Percentiles rank a stretch among this genome's conserved stretches.
phyloP scores from a whole-genome alignment of 2,888 invertebrate genomes.

The Lepidocyrtoides sp. region DNA sequence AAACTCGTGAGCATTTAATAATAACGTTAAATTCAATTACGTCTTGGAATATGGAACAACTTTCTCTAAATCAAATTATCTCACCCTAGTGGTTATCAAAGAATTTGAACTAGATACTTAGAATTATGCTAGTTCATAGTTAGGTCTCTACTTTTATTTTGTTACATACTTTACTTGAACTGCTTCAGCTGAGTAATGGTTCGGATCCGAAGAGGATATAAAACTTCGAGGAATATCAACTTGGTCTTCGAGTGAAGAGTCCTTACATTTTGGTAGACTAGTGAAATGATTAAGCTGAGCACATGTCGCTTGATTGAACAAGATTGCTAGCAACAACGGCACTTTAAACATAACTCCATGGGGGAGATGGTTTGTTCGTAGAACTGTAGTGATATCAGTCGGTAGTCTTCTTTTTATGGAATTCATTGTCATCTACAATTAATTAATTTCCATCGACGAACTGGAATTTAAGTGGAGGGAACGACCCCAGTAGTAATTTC shows the following conservation, averaged over 20 bases:
- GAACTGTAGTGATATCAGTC: too few species aligned
- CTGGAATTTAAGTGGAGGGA: too few species aligned
- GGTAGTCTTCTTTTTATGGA: neutral
- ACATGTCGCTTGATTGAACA: constrained; percentile 2
- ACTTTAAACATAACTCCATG: neutral
- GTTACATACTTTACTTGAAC: constrained; percentile 51
- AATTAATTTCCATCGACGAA: neutral
- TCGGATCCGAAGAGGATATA: constrained; percentile 41
- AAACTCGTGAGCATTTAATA: constrained; percentile 19
- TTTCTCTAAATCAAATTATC: neutral
- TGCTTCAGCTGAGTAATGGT: neutral
- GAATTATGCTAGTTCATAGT: too few species aligned
- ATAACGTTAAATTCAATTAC: constrained; percentile 37
- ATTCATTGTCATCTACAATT: neutral
- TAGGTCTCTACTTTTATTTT: too few species aligned
- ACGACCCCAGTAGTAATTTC: too few species aligned
- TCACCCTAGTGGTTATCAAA: neutral
- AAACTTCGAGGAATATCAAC: constrained; percentile 36
- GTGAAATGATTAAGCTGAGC: constrained; percentile 4
- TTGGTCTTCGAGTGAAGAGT: neutral
- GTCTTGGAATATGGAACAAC: neutral
- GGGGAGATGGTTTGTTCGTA: neutral
- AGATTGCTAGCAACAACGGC: neutral
- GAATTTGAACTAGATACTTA: neutral
- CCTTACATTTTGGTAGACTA: constrained; percentile 49